Conservation (phyloP, 2,888 invertebrate species). For the Drymonia ruficornis region DNA sequence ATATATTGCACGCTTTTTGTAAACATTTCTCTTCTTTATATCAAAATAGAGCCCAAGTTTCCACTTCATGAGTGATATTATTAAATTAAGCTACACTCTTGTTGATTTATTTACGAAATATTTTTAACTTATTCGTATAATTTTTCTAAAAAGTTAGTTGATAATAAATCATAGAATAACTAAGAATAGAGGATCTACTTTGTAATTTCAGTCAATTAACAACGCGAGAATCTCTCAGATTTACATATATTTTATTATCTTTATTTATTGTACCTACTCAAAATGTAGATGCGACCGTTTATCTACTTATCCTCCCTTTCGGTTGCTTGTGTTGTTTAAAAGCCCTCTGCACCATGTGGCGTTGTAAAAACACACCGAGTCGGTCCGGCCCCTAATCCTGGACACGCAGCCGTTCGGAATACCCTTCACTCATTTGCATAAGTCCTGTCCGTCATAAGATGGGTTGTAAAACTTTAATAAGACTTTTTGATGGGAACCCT, state of each 20-base stretch:
- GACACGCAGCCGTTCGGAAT: slow-evolving; percentile 54
- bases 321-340: slow-evolving; percentile 58
- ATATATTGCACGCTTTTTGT: slow-evolving; percentile 34
- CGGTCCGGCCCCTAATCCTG: slow-evolving; percentile 69
- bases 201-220: not conserved
- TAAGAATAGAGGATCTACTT: too few species aligned
- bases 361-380: slow-evolving; percentile 72
- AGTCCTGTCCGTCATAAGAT: slow-evolving; percentile 77
- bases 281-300: slow-evolving; percentile 41
- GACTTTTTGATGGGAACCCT: slow-evolving; percentile 61
- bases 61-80: too few species aligned
- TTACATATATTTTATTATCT: not conserved
- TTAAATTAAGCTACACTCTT: not conserved
- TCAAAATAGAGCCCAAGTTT: not conserved
- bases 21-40: slow-evolving; percentile 13
- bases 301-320: slow-evolving; percentile 49
- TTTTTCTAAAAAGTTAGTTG: too few species aligned
- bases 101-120: not conserved
- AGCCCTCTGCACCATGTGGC: slow-evolving; percentile 71
- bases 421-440: slow-evolving; percentile 80
- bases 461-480: slow-evolving; percentile 72
- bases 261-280: slow-evolving; percentile 5
- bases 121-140: too few species aligned
- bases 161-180: too few species aligned
- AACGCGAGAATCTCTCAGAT: not conserved